These are phyloP conservation scores for Agrotis segetum DNA, from an alignment of 2,888 invertebrate genomes.

Conservation along the genomic window DNA sequence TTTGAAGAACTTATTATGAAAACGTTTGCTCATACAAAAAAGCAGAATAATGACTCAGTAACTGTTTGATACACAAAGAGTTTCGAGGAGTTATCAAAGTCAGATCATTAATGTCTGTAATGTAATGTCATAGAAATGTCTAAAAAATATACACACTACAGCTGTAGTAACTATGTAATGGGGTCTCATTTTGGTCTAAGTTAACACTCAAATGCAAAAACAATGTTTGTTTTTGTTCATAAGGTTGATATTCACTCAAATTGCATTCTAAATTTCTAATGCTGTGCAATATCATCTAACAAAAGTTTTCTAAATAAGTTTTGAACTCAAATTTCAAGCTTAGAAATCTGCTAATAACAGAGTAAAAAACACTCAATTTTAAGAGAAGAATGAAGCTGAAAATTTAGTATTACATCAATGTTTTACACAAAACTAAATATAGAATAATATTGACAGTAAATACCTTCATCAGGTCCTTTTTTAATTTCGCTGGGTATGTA, in stretches of 20 bases:
- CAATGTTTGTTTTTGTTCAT: neutral
- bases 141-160: too few relatives aligned
- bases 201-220: neutral
- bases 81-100: neutral
- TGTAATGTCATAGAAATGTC: too few relatives aligned
- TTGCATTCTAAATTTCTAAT: neutral
- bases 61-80: neutral
- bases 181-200: too few relatives aligned
- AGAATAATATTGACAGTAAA: constrained; percentile 24
- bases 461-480: constrained; percentile 88
- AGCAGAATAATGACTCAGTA: neutral
- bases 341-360: neutral
- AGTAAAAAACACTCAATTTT: too few relatives aligned
- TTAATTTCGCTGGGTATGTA: constrained; percentile 90
- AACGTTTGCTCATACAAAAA: neutral
- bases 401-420: neutral
- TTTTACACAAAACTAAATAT: too few relatives aligned
- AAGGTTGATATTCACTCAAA: neutral
- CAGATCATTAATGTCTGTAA: too few relatives aligned
- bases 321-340: neutral
- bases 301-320: neutral
- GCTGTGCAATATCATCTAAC: neutral
- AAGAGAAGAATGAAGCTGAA: neutral
- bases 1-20: neutral
- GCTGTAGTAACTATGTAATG: too few relatives aligned